phyloP scores from a whole-genome alignment of 2,888 invertebrate species.

The Apodemia zela region DNA sequence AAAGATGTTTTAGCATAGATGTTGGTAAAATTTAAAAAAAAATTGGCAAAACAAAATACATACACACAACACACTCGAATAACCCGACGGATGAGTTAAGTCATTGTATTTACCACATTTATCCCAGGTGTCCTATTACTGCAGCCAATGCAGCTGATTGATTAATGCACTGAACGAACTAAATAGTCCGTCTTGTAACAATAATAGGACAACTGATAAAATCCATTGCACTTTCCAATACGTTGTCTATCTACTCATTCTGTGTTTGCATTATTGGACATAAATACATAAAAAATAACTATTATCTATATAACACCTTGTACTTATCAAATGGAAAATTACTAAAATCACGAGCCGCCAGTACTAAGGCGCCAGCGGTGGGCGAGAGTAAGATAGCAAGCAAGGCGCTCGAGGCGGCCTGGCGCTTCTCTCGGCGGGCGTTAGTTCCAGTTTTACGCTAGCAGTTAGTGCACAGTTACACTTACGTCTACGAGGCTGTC shows the following conservation, averaged over 20 bases:
- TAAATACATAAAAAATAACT: conserved; percentile 21
- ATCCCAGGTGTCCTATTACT: too few relatives aligned
- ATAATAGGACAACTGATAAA: neutral
- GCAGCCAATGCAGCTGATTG: neutral
- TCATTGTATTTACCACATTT: too few relatives aligned
- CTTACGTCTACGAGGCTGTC: conserved; percentile 48
- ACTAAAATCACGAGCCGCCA: conserved; percentile 69
- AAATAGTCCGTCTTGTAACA: neutral
- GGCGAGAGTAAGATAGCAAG: conserved; percentile 39
- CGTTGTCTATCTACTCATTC: neutral
- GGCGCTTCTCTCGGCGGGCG: conserved; percentile 27
- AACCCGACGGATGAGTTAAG: too few relatives aligned
- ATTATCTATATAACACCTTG: conserved; percentile 52
- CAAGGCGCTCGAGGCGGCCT: conserved; percentile 62
- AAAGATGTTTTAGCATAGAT: too few relatives aligned
- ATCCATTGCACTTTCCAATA: neutral
- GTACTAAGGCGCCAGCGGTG: conserved; percentile 45
- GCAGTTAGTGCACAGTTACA: conserved; percentile 70
- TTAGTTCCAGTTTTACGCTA: conserved; percentile 31
- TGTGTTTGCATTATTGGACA: neutral
- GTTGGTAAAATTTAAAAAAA: too few relatives aligned
- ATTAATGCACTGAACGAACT: neutral
- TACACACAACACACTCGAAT: too few relatives aligned
- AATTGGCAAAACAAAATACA: too few relatives aligned
- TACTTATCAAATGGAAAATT: conserved; percentile 67